Conservation (phyloP, 2,113 vertebrate species). For the Psittacus erithacus region DNA sequence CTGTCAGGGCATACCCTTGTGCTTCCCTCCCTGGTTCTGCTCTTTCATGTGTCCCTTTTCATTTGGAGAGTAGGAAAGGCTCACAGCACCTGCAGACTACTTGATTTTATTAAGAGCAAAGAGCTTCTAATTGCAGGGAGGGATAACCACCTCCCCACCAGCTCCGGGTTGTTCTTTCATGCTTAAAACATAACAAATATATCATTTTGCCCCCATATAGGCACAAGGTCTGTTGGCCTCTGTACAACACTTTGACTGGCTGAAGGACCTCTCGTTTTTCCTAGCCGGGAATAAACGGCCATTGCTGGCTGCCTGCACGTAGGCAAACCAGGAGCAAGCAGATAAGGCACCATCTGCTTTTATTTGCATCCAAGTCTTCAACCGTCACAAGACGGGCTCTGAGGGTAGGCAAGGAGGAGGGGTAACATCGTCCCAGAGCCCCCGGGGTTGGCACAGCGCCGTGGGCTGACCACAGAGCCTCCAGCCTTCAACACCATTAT, state of each 20-base stretch:
- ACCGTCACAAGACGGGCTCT: background rate
- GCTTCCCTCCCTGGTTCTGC: background rate
- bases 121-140: background rate
- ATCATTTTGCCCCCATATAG: background rate
- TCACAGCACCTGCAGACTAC: background rate
- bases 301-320: background rate
- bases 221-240: background rate
- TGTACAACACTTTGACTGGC: rapidly evolving
- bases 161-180: background rate
- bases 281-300: background rate
- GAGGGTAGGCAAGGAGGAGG: rapidly evolving
- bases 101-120: background rate
- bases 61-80: background rate
- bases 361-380: slow-evolving; percentile 1
- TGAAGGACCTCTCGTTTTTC: background rate
- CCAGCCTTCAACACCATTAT: slow-evolving; percentile 4
- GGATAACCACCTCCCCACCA: background rate
- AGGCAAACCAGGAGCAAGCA: background rate
- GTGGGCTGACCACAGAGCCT: background rate
- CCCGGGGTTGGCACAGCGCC: rapidly evolving
- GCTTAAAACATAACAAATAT: background rate
- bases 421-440: rapidly evolving
- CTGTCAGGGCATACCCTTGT: background rate
- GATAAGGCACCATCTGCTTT: slow-evolving; percentile 56
- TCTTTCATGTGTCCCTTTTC: rapidly evolving